Evolutionary conservation across 2,888 invertebrate genomes (phyloP).

Genomic region (Chironomus tentans): DNA sequence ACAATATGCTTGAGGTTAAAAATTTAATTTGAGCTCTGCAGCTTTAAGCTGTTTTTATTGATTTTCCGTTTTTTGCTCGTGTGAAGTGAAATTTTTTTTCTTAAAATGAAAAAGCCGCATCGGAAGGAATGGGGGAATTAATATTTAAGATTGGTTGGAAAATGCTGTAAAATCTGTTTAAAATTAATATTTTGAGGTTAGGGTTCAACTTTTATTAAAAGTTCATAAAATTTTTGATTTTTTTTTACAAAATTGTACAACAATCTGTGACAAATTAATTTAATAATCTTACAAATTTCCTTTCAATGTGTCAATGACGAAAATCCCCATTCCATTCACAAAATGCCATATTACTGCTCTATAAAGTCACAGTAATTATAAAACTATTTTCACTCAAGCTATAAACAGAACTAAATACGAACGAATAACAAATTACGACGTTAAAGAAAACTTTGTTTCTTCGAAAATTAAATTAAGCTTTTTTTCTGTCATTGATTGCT

Average conservation of each 20-base stretch:
- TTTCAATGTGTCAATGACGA: too few relatives aligned
- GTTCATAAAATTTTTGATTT: not conserved
- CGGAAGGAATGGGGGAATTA: too few relatives aligned
- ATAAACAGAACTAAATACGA: not conserved
- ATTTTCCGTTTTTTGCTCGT: too few relatives aligned
- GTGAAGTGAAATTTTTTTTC: too few relatives aligned
- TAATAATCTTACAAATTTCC: not conserved
- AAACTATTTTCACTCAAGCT: not conserved
- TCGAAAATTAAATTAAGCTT: constrained; percentile 14
- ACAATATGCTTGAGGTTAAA: not conserved
- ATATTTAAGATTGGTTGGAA: too few relatives aligned
- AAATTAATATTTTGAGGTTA: too few relatives aligned
- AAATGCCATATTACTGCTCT: not conserved
- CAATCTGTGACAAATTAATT: not conserved
- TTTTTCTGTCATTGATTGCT: constrained; percentile 2
- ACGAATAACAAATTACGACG: not conserved
- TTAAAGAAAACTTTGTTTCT: not conserved
- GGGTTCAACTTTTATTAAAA: too few relatives aligned
- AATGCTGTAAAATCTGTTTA: too few relatives aligned
- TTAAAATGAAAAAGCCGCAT: too few relatives aligned
- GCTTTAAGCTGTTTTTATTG: too few relatives aligned
- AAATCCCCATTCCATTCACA: not conserved
- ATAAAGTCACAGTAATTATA: not conserved
- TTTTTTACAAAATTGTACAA: not conserved
- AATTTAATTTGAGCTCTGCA: not conserved